These are phyloP conservation scores for Dysdera silvatica DNA, from an alignment of 1,140 invertebrate genomes.

Conservation along the genomic window DNA sequence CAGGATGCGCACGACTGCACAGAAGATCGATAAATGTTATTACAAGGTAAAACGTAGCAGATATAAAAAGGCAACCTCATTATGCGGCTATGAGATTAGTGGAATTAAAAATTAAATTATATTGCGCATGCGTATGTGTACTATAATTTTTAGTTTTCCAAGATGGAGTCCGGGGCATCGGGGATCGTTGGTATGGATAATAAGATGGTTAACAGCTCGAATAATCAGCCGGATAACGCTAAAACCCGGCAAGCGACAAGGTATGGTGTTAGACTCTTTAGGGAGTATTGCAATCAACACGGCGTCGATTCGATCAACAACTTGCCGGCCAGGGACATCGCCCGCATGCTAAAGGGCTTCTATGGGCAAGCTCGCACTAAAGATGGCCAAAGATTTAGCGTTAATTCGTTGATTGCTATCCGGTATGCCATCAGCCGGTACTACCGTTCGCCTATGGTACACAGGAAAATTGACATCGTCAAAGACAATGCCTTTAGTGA, in stretches of 20 bases:
- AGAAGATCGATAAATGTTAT: slow-evolving; percentile 29
- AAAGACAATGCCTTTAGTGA: slow-evolving; percentile 30
- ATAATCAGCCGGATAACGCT: slow-evolving; percentile 27
- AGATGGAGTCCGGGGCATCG: slow-evolving; percentile 27
- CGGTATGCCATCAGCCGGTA: slow-evolving; percentile 33
- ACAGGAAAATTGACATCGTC: slow-evolving; percentile 31
- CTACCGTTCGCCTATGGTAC: slow-evolving; percentile 30
- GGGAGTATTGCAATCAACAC: slow-evolving; percentile 29
- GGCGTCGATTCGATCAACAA: slow-evolving; percentile 29
- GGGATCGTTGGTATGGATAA: slow-evolving; percentile 22
- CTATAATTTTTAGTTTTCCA: slow-evolving; percentile 31
- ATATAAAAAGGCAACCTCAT: slow-evolving; percentile 30
- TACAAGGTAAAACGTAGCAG: slow-evolving; percentile 23
- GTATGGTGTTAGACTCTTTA: slow-evolving; percentile 30
- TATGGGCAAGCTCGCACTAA: slow-evolving; percentile 32
- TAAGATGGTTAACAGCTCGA: slow-evolving; percentile 2
- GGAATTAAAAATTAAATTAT: slow-evolving; percentile 31
- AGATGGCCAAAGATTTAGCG: slow-evolving; percentile 32
- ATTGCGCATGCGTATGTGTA: slow-evolving; percentile 29
- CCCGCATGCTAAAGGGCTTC: slow-evolving; percentile 29
- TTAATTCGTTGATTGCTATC: slow-evolving; percentile 33
- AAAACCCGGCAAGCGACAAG: slow-evolving; percentile 30
- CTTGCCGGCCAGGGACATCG: slow-evolving; percentile 27
- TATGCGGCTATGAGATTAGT: slow-evolving; percentile 31
- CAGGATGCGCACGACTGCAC: too few species aligned